Conservation (phyloP, 53 echinoderm and acorn worm species). For the Zoroaster sp. region DNA sequence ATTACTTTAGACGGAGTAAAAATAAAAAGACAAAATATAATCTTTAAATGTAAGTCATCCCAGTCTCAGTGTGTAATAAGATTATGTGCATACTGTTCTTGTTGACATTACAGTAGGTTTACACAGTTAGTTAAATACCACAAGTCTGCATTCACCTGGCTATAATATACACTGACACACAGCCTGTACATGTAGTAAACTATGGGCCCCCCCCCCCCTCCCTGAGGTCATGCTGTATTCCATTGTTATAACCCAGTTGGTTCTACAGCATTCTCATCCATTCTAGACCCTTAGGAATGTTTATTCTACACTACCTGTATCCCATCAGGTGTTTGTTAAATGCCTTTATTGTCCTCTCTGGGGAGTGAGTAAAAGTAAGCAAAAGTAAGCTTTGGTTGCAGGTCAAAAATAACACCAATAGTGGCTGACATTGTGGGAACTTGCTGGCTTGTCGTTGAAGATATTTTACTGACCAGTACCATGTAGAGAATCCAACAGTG, state of each 20-base stretch:
- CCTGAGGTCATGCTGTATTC: not conserved
- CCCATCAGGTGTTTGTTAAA: not conserved
- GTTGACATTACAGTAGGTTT: not conserved
- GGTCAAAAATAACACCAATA: not conserved
- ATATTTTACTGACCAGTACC: too few relatives aligned
- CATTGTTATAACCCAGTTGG: not conserved
- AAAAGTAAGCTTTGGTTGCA: not conserved
- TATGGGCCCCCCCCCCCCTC: not conserved
- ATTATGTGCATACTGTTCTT: not conserved
- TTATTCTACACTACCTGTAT: not conserved
- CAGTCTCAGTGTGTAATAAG: too few relatives aligned
- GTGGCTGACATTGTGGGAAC: not conserved
- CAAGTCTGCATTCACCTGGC: not conserved
- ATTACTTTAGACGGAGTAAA: too few relatives aligned
- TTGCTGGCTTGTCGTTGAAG: too few relatives aligned
- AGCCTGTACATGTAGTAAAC: not conserved
- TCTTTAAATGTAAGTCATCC: too few relatives aligned
- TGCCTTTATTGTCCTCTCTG: not conserved
- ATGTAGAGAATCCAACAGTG: not conserved
- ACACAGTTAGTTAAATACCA: not conserved
- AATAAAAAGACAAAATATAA: too few relatives aligned
- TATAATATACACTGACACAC: not conserved
- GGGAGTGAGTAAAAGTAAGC: not conserved
- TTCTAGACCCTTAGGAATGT: not conserved
- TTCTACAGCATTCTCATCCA: not conserved